Evolutionary conservation across 2,888 invertebrate genomes (phyloP), one percentile per base, ranked within the genome.

Genomic region (Tribolium freemani): DNA sequence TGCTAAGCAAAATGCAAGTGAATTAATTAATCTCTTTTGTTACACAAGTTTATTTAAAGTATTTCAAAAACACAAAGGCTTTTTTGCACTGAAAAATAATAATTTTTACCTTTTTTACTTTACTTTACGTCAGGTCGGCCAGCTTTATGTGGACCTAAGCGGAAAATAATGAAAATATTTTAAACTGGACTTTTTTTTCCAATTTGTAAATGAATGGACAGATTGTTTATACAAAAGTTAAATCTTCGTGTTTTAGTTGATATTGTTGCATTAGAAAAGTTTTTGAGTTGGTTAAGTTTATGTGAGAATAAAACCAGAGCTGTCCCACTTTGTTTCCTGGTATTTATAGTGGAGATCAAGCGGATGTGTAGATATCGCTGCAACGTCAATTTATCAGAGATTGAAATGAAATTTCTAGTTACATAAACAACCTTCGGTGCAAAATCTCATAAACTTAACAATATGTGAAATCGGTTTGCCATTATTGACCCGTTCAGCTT

Each of bases 381-480:
- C 38, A 38, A 9, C 9, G 8, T 3, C n/a, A 38, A 38, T 38
- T 38, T 38, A 38, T 38, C 38, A 38, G 38, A n/a, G 8, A 38
- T 9, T 38, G 38, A 38, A 38, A 38, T 38, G 38, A 38, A 6
- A 38, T 38, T 38, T 38, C 38, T 3, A n/a, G 38, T 38, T 38
- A 38, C 38, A 38, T 38, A 38, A 38, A 38, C 38, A 38, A 38
- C n/a, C n/a, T 8, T n/a, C n/a, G 38, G 8, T 38, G 38, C n/a
- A n/a, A 38, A 38, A 38, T 38, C 38, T 38, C 2, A 38, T 38
- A 38, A 38, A 38, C 38, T 38, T 9, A 38, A 38, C 38, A 38
- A 38, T 38, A 56, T 57, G 44, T 57, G 44, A 38, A 57, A 44
- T 57, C 30, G 44, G 44, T 44, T 44, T 13, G n/a, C 53, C 20